Conservation (phyloP, 2,888 invertebrate genomes). For the Unio delphinus region DNA sequence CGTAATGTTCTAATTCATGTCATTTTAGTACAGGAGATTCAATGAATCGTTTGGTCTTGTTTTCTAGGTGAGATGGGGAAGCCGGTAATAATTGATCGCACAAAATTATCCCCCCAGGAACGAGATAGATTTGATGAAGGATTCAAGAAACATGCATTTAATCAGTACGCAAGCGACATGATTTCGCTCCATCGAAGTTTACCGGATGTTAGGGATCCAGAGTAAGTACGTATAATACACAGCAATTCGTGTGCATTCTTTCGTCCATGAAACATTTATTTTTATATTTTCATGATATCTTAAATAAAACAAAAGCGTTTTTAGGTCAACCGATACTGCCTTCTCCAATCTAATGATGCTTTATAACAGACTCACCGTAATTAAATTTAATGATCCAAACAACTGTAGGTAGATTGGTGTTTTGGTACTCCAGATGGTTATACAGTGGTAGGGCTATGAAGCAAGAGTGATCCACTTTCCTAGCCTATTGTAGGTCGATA, state of each 20-base stretch:
- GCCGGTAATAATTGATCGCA: conserved; percentile 86
- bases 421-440: too few species aligned
- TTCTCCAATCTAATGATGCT: too few species aligned
- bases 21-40: too few species aligned
- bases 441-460: too few species aligned
- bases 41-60: not conserved
- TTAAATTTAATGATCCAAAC: too few species aligned
- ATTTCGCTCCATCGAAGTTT: conserved; percentile 92
- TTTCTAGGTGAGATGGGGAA: conserved; percentile 87
- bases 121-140: conserved; percentile 91
- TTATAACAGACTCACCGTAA: too few species aligned
- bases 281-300: not conserved
- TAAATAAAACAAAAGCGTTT: too few species aligned
- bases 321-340: too few species aligned
- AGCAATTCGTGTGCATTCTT: not conserved
- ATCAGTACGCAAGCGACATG: conserved; percentile 96
- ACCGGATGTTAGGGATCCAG: conserved; percentile 92
- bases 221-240: conserved; percentile 75
- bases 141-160: conserved; percentile 96
- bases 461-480: too few species aligned
- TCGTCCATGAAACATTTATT: not conserved
- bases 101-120: conserved; percentile 83
- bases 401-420: too few species aligned
- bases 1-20: too few species aligned
- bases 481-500: too few species aligned